Evolutionary conservation across 2,113 vertebrate species (phyloP).

Genomic region (Cottus gobio): DNA sequence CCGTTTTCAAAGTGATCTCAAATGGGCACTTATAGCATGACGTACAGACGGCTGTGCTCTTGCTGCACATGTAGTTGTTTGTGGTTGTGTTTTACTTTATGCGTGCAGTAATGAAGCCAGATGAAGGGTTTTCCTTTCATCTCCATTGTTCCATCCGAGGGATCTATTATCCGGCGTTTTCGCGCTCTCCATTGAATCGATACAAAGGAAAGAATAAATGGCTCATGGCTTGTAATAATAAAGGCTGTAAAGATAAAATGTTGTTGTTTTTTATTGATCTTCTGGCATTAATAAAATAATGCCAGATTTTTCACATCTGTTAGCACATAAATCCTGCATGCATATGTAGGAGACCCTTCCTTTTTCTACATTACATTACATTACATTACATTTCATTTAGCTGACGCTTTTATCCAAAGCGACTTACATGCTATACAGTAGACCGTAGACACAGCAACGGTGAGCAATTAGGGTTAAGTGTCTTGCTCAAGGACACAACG

Average conservation of each 20-base stretch:
- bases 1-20: neutral
- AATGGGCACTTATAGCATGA: neutral
- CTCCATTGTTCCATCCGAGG: constrained; percentile 2
- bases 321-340: constrained; percentile 8
- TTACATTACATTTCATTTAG: no score
- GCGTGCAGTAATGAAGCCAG: neutral
- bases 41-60: neutral
- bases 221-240: neutral
- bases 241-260: constrained; percentile 2
- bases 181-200: neutral
- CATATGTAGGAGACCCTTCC: no score
- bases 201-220: constrained; percentile 30
- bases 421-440: no score
- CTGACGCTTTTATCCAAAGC: no score
- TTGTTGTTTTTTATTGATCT: constrained; percentile 4
- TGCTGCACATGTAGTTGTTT: constrained; percentile 7
- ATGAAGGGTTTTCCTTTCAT: constrained; percentile 19
- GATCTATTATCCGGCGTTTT: constrained; percentile 15
- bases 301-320: neutral
- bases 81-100: neutral
- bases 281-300: neutral
- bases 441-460: no score
- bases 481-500: no score
- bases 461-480: no score
- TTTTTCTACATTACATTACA: no score